Percentiles rank a stretch among this genome's conserved stretches.
Evolutionary conservation across 2,113 vertebrate genomes (phyloP).

Genomic region (Tupaia tana): DNA sequence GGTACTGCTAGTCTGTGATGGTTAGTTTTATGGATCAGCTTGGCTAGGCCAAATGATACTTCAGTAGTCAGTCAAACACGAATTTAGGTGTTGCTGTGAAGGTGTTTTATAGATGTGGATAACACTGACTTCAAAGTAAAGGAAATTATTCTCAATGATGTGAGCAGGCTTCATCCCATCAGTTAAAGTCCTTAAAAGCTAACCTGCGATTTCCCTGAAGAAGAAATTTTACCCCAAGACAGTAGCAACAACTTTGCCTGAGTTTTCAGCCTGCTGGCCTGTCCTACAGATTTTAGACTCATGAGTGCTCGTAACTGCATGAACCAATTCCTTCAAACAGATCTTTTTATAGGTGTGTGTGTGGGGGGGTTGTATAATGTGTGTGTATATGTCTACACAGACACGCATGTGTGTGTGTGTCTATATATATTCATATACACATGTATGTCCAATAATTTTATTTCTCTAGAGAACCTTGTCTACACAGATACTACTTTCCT

Average conservation of each 20-base stretch:
- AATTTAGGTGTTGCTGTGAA: background rate
- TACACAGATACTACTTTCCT: background rate
- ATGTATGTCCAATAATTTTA: background rate
- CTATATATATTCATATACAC: background rate
- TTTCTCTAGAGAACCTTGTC: background rate
- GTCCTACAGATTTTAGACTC: background rate
- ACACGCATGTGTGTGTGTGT: background rate
- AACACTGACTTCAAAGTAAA: constrained; percentile 3
- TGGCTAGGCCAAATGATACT: background rate
- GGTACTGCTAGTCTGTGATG: background rate
- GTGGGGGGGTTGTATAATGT: no score
- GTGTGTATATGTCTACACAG: background rate
- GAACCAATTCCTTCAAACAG: background rate
- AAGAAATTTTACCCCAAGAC: background rate
- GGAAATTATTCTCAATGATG: background rate
- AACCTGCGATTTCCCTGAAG: background rate
- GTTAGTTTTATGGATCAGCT: background rate
- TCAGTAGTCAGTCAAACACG: background rate
- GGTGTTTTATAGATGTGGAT: background rate
- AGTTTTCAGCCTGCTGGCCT: background rate
- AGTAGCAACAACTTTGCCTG: background rate
- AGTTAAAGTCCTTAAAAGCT: background rate
- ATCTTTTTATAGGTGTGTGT: background rate
- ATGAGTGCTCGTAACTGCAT: background rate
- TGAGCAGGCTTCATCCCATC: background rate